Base-by-base conservation (phyloP, 1,140 invertebrate species). In the Zaprionus ornatus region DNA sequence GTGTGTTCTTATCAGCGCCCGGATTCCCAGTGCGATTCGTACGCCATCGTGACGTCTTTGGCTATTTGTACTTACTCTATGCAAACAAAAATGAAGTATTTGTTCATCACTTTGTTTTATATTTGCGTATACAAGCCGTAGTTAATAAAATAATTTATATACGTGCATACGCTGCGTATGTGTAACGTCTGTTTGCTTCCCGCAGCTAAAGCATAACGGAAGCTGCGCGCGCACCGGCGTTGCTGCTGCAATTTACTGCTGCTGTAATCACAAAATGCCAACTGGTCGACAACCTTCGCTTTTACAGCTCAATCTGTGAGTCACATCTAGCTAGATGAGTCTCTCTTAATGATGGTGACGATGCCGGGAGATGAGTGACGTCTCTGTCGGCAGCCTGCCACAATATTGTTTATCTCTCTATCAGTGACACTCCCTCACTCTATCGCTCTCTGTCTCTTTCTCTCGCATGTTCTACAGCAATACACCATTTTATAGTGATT, bases 41-140 rank as follows among this genome's bases (percentile, higher is more conserved):
- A 42, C 6, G n/a, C n/a, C n/a, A 21, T 21, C 19, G 66, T 87
- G 83, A 86, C 83, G 82, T 87, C 83, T 82, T 42, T 48, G 55
- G 35, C 21, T 21, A 37, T 52, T 15, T 59, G 21, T 5, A 4
- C 9, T 50, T 50, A 50, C 45, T 50, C 45, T 50, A 23, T 50
- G 10, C 45, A 50, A 21, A 23, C 19, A 50, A 7, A 19, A 12
- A 5, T 50, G 10, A 4, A 19, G 45, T 50, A 23, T 13, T 64
- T 29, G 21, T 9, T 75, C 35, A 60, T 64, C 60, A 68, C 73
- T 68, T 82, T 62, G 50, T 37, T 50, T 60, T 87, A 82, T 84
- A 82, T 84, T 84, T 80, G 65, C 29, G 29, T 52, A 76, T 23
- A 2, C 17, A 23, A 50, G 12, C 9, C 45, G 4, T 42, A 13